A percentile compares a stretch with the other conserved stretches of the same genome.
Evolutionary conservation across 1,140 invertebrate species (phyloP).

Genomic region (Panagrolaimus sp.): DNA sequence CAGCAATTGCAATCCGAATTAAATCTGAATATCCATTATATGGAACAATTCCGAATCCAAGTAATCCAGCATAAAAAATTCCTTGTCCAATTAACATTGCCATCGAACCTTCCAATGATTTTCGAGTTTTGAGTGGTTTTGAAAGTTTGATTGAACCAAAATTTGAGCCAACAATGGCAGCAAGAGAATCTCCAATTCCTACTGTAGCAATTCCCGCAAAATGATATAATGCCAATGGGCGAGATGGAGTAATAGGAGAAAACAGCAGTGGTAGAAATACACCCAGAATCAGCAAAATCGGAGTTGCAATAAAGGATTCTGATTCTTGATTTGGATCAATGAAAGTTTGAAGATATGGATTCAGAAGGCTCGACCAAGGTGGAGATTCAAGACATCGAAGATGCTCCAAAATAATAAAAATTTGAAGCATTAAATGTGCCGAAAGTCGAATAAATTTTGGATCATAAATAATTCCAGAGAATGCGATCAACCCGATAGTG

Average conservation of each 20-base stretch:
- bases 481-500: no score
- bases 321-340: no score
- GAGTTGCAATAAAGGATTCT: no score
- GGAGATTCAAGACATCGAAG: no score
- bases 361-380: no score
- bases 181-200: constrained; percentile 43
- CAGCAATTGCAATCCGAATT: neutral
- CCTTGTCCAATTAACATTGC: constrained; percentile 24
- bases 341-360: no score
- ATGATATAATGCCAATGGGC: constrained; percentile 23
- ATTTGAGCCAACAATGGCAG: constrained; percentile 38
- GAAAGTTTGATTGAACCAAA: neutral
- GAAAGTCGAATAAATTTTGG: no score
- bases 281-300: no score
- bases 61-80: constrained; percentile 20
- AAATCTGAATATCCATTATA: neutral
- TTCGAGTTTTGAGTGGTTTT: neutral
- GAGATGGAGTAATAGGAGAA: neutral
- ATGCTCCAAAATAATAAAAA: no score
- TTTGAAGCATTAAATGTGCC: no score
- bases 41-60: constrained; percentile 11
- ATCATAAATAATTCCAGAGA: no score
- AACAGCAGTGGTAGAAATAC: constrained; percentile 47
- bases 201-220: constrained; percentile 44
- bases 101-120: neutral